Evolutionary conservation across 2,113 vertebrate genomes (phyloP).

Genomic region (Lycaon pictus): DNA sequence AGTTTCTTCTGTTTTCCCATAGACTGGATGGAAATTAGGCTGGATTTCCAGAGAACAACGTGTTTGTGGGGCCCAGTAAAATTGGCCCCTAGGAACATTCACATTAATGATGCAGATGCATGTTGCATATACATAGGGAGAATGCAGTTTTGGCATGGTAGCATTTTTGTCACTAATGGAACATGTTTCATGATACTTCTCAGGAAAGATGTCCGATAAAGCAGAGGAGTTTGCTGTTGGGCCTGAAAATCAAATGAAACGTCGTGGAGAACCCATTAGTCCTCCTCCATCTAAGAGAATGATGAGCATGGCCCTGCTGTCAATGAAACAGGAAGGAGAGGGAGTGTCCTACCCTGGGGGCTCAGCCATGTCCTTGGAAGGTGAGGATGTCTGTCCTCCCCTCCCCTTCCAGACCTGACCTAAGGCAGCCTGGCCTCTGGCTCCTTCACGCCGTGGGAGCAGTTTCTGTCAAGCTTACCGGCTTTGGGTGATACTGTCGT

Average conservation of each 20-base stretch:
- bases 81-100: no score
- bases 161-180: no score
- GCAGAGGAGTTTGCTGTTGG: conserved; percentile 92
- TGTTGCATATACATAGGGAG: no score
- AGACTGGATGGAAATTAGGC: no score
- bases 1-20: no score
- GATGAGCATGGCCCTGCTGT: conserved; percentile 88
- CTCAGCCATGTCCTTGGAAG: not conserved
- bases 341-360: no score
- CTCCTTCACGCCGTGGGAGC: not conserved
- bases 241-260: conserved; percentile 91
- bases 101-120: no score
- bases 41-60: no score
- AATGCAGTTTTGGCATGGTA: no score
- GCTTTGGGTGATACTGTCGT: not conserved
- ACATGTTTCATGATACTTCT: conserved; percentile 61
- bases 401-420: no score
- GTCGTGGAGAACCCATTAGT: conserved; percentile 86
- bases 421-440: not conserved
- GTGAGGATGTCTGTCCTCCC: not conserved
- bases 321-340: conserved; percentile 80
- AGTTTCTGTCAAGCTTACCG: not conserved
- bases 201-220: conserved; percentile 95
- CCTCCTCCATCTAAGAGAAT: conserved; percentile 88
- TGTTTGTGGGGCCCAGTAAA: no score